Conservation (phyloP, 2,113 vertebrate genomes). For the Leucopsar rothschildi region DNA sequence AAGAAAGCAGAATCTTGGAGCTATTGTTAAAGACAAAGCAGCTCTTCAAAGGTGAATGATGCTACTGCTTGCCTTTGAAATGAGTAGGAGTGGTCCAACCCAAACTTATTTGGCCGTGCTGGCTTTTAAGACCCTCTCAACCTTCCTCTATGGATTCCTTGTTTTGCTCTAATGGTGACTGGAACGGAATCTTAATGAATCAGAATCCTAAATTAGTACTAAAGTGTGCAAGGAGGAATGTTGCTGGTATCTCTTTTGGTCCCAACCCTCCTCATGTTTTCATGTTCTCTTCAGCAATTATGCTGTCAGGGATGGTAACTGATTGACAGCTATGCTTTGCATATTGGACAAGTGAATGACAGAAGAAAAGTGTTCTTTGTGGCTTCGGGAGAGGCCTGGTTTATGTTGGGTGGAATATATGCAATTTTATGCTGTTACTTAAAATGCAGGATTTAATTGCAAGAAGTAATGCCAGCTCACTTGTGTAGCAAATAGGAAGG, state of each 20-base stretch:
- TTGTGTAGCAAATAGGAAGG: background rate
- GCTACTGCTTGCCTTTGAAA: background rate
- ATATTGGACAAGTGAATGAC: conserved; percentile 11
- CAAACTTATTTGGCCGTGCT: background rate
- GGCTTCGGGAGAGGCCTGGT: background rate
- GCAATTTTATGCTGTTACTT: conserved; percentile 1
- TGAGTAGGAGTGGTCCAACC: background rate
- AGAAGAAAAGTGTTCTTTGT: background rate
- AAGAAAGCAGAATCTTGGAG: background rate
- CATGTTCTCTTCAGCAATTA: background rate
- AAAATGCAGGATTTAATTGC: conserved; percentile 12
- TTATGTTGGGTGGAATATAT: background rate
- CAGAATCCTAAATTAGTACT: background rate
- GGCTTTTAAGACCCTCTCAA: background rate
- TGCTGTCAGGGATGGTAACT: conserved; percentile 2
- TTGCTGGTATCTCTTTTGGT: background rate
- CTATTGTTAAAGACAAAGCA: background rate
- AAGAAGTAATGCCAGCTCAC: background rate
- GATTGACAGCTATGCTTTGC: conserved; percentile 18
- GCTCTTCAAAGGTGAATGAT: background rate
- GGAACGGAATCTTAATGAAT: background rate
- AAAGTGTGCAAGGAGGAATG: background rate
- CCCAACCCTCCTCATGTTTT: background rate
- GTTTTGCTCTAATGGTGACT: background rate
- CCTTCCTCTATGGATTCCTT: background rate